These are phyloP conservation scores for Hassar affinis DNA, from an alignment of 2,113 vertebrate genomes.

Conservation along the genomic window DNA sequence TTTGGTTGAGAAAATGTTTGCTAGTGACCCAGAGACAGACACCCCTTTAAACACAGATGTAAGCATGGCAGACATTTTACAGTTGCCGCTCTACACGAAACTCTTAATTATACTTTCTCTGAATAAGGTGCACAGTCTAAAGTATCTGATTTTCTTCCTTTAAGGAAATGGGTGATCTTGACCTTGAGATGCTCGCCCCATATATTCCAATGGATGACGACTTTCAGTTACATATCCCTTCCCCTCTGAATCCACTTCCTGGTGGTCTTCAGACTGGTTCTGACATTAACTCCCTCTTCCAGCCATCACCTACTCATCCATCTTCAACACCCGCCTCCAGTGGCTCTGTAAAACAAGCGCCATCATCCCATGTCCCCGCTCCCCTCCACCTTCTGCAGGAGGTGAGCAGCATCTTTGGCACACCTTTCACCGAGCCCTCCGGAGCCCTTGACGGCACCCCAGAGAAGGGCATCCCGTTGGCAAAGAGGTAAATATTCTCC, in stretches of 20 bases:
- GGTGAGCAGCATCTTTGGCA: slow-evolving; percentile 37
- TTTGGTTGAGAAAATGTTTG: slow-evolving; percentile 95
- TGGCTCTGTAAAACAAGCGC: slow-evolving; percentile 65
- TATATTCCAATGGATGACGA: slow-evolving; percentile 99
- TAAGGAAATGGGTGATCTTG: slow-evolving; percentile 78
- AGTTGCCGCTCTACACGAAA: background rate
- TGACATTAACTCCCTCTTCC: slow-evolving; percentile 49
- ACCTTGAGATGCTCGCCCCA: slow-evolving; percentile 95
- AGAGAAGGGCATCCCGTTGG: background rate
- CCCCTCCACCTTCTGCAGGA: slow-evolving; percentile 51
- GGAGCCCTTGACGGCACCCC: slow-evolving; percentile 8
- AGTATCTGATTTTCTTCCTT: background rate
- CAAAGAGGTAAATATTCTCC: slow-evolving; percentile 34
- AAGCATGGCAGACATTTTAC: background rate
- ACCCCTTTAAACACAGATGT: slow-evolving; percentile 89
- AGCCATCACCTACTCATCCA: slow-evolving; percentile 38
- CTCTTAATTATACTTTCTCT: background rate
- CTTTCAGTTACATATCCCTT: slow-evolving; percentile 88
- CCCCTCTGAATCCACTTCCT: slow-evolving; percentile 59
- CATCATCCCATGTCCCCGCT: slow-evolving; percentile 43
- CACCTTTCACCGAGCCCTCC: slow-evolving; percentile 34
- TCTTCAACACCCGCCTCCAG: slow-evolving; percentile 25
- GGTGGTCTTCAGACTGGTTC: slow-evolving; percentile 25
- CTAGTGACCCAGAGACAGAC: slow-evolving; percentile 91
- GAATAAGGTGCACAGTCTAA: background rate